Percentiles rank a stretch among this genome's conserved stretches.
These are phyloP conservation scores for Papilio polytes DNA, from an alignment of 1,140 invertebrate species.

Conservation along the genomic window DNA sequence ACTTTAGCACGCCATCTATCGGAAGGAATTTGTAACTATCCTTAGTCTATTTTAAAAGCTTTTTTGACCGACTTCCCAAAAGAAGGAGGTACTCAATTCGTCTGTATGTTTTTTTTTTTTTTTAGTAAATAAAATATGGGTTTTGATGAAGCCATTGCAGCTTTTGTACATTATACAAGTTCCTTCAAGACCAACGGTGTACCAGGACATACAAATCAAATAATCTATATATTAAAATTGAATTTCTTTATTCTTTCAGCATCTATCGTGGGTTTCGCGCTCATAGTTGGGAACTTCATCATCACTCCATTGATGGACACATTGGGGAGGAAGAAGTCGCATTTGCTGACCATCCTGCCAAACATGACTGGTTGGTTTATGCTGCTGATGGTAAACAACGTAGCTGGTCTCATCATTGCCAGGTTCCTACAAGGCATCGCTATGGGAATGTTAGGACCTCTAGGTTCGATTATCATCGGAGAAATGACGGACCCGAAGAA, in stretches of 20 bases:
- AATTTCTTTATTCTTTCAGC: constrained; percentile 56
- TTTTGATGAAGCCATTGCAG: too few species aligned
- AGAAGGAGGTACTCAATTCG: too few species aligned
- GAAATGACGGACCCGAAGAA: constrained; percentile 79
- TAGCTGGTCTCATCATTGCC: constrained; percentile 64
- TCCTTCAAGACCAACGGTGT: too few species aligned
- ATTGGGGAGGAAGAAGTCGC: constrained; percentile 67
- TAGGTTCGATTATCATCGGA: constrained; percentile 77
- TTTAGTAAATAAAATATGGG: too few species aligned
- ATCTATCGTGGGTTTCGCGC: constrained; percentile 74
- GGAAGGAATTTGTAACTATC: too few species aligned
- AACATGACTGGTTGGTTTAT: constrained; percentile 70
- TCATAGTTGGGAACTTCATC: constrained; percentile 73
- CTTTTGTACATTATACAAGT: too few species aligned
- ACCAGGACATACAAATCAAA: too few species aligned
- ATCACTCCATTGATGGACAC: constrained; percentile 69
- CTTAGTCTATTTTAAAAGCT: too few species aligned
- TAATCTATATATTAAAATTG: too few species aligned
- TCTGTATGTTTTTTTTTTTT: too few species aligned
- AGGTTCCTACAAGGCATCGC: constrained; percentile 73
- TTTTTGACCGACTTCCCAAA: too few species aligned
- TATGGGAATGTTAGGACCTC: constrained; percentile 75
- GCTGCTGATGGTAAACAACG: constrained; percentile 63
- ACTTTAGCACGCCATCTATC: too few species aligned
- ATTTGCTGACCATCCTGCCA: constrained; percentile 65